These are phyloP conservation scores for Apodemus sylvaticus DNA, from an alignment of 2,113 vertebrate species.

Conservation along the genomic window DNA sequence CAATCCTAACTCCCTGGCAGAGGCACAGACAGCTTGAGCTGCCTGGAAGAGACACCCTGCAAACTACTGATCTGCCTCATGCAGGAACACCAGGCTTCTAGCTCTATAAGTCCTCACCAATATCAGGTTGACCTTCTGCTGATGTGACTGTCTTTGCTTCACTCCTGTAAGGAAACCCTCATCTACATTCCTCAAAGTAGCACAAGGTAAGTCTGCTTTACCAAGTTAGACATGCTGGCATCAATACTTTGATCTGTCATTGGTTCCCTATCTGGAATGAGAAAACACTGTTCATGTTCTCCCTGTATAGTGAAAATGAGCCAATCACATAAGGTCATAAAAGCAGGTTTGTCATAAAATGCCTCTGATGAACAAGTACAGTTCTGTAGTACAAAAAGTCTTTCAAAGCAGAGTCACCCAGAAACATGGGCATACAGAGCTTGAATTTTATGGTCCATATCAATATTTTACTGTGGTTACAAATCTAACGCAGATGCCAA, in stretches of 20 bases:
- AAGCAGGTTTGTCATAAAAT: slow-evolving; percentile 51
- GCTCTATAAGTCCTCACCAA: not conserved
- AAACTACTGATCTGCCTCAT: not conserved
- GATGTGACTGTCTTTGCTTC: not conserved
- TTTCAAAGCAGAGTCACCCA: slow-evolving; percentile 71
- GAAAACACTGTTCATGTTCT: not conserved
- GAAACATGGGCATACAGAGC: slow-evolving; percentile 74
- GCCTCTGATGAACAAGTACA: slow-evolving; percentile 56
- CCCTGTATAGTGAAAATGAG: slow-evolving; percentile 38
- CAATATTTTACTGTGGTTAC: slow-evolving; percentile 87
- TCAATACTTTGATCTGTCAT: not conserved
- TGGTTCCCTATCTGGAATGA: not conserved
- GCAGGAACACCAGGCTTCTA: not conserved
- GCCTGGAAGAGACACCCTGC: not conserved
- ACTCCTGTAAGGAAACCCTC: not conserved
- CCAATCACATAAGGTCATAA: slow-evolving; percentile 51
- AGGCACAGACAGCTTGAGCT: not conserved
- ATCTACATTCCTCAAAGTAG: not conserved
- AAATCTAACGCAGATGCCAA: slow-evolving; percentile 86
- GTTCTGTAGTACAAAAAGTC: slow-evolving; percentile 53
- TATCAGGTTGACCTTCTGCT: not conserved
- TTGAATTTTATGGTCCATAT: slow-evolving; percentile 84
- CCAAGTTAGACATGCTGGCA: not conserved
- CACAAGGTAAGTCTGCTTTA: not conserved
- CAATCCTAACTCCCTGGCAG: not conserved